Evolutionary conservation across 2,113 vertebrate species (phyloP), one percentile per base, ranked within the genome.

Genomic region (Sciurus niger): DNA sequence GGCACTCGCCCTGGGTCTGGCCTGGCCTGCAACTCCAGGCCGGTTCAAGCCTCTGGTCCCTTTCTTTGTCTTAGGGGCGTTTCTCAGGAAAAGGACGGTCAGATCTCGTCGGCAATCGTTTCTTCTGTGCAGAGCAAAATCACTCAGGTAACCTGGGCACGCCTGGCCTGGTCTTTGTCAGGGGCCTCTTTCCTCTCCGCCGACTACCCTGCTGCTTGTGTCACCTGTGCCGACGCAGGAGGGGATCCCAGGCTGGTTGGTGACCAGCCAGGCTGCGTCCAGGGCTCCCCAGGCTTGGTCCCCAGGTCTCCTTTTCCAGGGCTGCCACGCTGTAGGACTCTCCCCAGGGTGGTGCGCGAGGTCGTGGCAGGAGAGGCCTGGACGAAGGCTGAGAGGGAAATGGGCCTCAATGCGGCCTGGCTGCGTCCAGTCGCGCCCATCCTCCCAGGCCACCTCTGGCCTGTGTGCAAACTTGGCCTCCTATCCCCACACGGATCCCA

Each of bases 71-170:
- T 67, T 85, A 99, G 99, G 99, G 99, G 98, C 58, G 98, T 98
- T 73, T 99, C 99, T 99, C 99, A 99, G 99, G 99, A 99, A 98
- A 99, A 99, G 98, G 99, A 99, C 86, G 99, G 99, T 92, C 99
- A 99, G 94, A 99, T 99, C 98, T 99, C 99, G 43, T 99, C 99
- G 43, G 99, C 99, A 72, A 99, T 99, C 67, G 99, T 99, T 22
- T 99, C 99, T 22, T 99, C 99, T 2, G 99, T 99, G 96, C 99
- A 99, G 98, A 99, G 99, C 98, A 99, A 99, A 99, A 99, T 99
- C 98, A 99, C 99, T 99, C 99, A 99, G 99, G 99, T 99, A 98
- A n/a, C 80, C 4, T 6, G 43, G 18, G 13, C 32, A 24, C 28
- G 25, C 22, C 0, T 13, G 72, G 0, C n/a, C 32, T 28, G 12